A percentile compares a stretch with the other conserved stretches of the same genome.
Conservation (phyloP, 1,140 invertebrate genomes). For the Ips typographus region DNA sequence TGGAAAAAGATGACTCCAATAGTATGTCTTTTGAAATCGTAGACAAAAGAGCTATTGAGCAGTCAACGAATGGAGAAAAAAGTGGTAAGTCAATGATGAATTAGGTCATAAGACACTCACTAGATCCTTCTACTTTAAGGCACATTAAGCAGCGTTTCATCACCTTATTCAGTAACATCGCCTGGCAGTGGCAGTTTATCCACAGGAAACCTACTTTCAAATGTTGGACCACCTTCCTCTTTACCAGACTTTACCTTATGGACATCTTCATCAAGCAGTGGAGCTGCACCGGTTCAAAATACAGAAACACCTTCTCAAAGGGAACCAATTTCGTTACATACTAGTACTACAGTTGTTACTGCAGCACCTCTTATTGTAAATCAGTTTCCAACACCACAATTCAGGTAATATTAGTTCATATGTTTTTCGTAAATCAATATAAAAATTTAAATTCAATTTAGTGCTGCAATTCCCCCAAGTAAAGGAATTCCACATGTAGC, state of each 20-base stretch:
- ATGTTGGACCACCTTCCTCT: slow-evolving; percentile 59
- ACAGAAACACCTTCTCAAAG: slow-evolving; percentile 13
- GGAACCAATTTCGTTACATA: slow-evolving; percentile 6
- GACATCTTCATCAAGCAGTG: slow-evolving; percentile 20
- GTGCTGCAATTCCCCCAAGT: slow-evolving; percentile 60
- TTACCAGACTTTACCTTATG: slow-evolving; percentile 57
- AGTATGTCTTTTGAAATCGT: slow-evolving; percentile 56
- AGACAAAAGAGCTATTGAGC: slow-evolving; percentile 48
- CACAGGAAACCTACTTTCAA: slow-evolving; percentile 58
- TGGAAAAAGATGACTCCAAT: slow-evolving; percentile 53
- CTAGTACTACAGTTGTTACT: slow-evolving; percentile 19
- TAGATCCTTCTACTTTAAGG: slow-evolving; percentile 3
- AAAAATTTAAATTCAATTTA: slow-evolving; percentile 36
- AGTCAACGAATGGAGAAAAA: slow-evolving; percentile 42
- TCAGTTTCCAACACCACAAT: slow-evolving; percentile 46
- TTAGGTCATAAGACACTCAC: background rate
- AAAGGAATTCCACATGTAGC: slow-evolving; percentile 53
- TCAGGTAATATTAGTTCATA: slow-evolving; percentile 41
- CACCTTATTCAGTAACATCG: slow-evolving; percentile 46
- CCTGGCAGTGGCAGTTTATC: slow-evolving; percentile 41
- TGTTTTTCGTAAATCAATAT: background rate
- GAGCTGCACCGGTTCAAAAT: slow-evolving; percentile 13
- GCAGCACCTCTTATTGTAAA: slow-evolving; percentile 33
- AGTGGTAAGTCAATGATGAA: slow-evolving; percentile 12
- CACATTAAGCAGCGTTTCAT: slow-evolving; percentile 40